These are phyloP conservation scores for Phrynocephalus vlangalii DNA, from an alignment of 2,797 vertebrate species.

Conservation along the genomic window DNA sequence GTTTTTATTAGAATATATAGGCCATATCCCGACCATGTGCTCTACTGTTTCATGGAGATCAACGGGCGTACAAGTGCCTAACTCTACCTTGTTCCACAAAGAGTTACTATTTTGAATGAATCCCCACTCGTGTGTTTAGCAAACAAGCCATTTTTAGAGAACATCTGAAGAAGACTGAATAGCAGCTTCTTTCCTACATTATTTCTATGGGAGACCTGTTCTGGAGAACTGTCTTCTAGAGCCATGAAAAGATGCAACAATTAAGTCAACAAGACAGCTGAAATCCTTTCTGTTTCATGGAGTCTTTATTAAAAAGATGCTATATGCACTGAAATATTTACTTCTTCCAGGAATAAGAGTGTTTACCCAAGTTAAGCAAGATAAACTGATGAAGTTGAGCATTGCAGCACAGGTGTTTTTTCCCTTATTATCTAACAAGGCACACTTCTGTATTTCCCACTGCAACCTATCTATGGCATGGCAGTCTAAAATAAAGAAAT, in stretches of 20 bases:
- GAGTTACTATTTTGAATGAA: slow-evolving; percentile 12
- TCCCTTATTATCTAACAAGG: slow-evolving; percentile 4
- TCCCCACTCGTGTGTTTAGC: neutral
- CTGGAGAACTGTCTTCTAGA: slow-evolving; percentile 11
- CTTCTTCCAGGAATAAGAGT: slow-evolving; percentile 12
- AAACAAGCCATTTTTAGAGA: slow-evolving; percentile 21
- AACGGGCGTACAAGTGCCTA: slow-evolving; percentile 7
- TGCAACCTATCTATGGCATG: neutral
- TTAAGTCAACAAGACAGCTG: neutral
- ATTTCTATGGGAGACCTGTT: slow-evolving; percentile 29
- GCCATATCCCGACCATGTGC: neutral
- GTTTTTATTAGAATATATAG: neutral
- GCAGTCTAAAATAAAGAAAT: neutral
- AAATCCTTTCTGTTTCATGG: slow-evolving; percentile 5
- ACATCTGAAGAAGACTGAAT: slow-evolving; percentile 11
- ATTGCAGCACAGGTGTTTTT: neutral
- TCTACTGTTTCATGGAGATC: neutral
- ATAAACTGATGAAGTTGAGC: neutral
- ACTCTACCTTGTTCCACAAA: neutral
- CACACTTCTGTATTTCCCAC: neutral
- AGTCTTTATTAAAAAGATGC: neutral
- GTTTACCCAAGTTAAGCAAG: slow-evolving; percentile 4
- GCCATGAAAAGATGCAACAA: slow-evolving; percentile 28
- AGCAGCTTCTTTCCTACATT: slow-evolving; percentile 15
- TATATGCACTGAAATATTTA: neutral